Base-by-base conservation (phyloP, 2,113 vertebrate species). In the Ifrita kowaldi region DNA sequence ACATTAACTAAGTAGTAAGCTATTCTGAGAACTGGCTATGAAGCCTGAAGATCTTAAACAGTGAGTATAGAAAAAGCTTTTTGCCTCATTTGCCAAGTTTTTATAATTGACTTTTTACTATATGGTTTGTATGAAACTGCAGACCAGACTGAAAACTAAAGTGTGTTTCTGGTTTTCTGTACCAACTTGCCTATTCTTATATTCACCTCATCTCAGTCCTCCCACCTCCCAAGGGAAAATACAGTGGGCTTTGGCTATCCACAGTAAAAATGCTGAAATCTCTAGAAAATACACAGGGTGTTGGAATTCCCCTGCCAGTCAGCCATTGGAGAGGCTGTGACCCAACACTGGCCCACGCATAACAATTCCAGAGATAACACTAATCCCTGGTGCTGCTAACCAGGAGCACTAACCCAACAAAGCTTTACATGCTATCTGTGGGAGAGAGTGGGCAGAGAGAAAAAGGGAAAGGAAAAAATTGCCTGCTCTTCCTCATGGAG, bases 1-100 rank as follows among this genome's bases (percentile, higher is more conserved):
- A 82, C 39, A 93, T 93, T 96, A 95, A 94, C 59, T 86, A 89
- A 70, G 59, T 55, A 88, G 71, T 23, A 92, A 95, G 92, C 35
- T 71, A 62, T 85, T 83, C 52, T 83, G 52, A 94, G 80, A 87
- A 88, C 64, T 39, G 20, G 14, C 41, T 91, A 24, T 6, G 11
- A 88, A 84, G 15, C 11, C 62, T 50, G 28, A 37, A 85, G 37
- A 47, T 33, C 32, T 50, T 21, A 44, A 75, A 74, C 7, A 85
- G 9, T 8, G 24, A 78, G 11, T 39, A 74, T 0, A 67, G 44
- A 65, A 84, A 64, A 77, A 81, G 17, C 15, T 26, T 64, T 83
- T 19, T 79, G 28, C 20, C 41, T 68, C 5, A 49, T 47, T 86
- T 75, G n/a, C 16, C 30, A 65, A 76, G 3, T 53, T 42, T 30